Percentiles rank a stretch among this genome's conserved stretches.
These are phyloP conservation scores for Horisme vitalbata DNA, from an alignment of 2,888 invertebrate genomes.

Conservation along the genomic window DNA sequence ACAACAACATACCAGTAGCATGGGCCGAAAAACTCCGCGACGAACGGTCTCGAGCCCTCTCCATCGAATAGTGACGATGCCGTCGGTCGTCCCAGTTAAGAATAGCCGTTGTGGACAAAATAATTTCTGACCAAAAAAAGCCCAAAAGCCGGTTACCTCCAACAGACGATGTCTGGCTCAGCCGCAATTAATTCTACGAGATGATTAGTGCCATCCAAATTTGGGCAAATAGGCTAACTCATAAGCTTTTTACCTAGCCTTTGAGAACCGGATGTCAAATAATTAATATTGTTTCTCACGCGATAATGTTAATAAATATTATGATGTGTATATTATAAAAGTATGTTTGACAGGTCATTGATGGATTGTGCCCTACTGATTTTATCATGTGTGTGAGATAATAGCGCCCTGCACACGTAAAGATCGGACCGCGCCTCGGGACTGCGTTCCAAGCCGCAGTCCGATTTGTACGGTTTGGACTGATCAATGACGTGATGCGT, in stretches of 20 bases:
- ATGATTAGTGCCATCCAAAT: conserved; percentile 16
- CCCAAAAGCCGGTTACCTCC: conserved; percentile 1
- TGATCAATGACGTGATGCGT: too few species aligned
- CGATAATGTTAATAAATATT: conserved; percentile 44
- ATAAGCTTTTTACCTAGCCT: conserved; percentile 21
- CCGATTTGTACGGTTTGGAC: too few species aligned
- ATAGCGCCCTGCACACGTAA: too few species aligned
- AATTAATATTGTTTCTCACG: conserved; percentile 50
- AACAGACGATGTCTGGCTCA: background rate
- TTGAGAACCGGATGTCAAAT: conserved; percentile 41
- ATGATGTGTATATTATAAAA: conserved; percentile 41
- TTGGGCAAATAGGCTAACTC: conserved; percentile 18
- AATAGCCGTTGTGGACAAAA: too few species aligned
- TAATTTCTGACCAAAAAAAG: background rate
- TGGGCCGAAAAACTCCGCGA: too few species aligned
- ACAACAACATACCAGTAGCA: too few species aligned
- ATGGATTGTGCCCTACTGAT: conserved; percentile 55
- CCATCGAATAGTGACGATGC: too few species aligned
- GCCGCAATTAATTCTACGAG: conserved; percentile 10
- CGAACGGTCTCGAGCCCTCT: too few species aligned
- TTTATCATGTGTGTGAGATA: conserved; percentile 24
- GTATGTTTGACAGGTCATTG: conserved; percentile 56
- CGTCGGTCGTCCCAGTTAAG: too few species aligned
- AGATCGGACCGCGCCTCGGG: too few species aligned
- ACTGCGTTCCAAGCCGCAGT: too few species aligned